Conservation (phyloP, 2,888 invertebrate species). For the Macrosiphum euphorbiae region DNA sequence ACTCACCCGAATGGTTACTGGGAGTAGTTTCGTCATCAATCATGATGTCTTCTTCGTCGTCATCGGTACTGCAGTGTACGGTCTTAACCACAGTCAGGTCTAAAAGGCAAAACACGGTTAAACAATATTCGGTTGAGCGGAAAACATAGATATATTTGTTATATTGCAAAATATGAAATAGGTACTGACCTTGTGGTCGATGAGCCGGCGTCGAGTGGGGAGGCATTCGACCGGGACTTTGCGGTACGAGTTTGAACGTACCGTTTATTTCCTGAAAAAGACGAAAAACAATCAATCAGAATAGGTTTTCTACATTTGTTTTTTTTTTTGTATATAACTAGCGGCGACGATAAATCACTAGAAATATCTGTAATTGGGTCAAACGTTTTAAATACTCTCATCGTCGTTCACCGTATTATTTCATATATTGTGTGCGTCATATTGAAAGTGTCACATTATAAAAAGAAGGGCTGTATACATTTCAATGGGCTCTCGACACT, state of each 20-base stretch:
- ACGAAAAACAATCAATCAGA: slow-evolving; percentile 47
- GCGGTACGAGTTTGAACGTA: slow-evolving; percentile 81
- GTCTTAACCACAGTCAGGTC: slow-evolving; percentile 43
- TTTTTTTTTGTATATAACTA: neutral
- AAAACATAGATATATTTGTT: no score
- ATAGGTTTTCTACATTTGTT: neutral
- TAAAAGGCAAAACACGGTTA: neutral
- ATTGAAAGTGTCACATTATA: slow-evolving; percentile 29
- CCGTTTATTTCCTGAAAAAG: slow-evolving; percentile 75
- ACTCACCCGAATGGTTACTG: slow-evolving; percentile 31
- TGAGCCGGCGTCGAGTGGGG: slow-evolving; percentile 71
- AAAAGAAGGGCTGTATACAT: slow-evolving; percentile 12
- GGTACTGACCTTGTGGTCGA: slow-evolving; percentile 66
- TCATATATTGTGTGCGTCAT: neutral
- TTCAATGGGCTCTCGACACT: slow-evolving; percentile 59
- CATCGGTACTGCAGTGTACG: slow-evolving; percentile 33
- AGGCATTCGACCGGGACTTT: slow-evolving; percentile 72
- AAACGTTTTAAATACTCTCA: slow-evolving; percentile 12
- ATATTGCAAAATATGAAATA: neutral
- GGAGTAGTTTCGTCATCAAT: slow-evolving; percentile 51
- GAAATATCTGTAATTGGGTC: slow-evolving; percentile 28
- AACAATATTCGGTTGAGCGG: neutral
- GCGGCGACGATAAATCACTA: neutral
- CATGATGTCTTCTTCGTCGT: slow-evolving; percentile 55
- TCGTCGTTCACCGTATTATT: neutral